These are phyloP conservation scores for Stegostoma tigrinum DNA, from an alignment of 2,113 vertebrate genomes.

Conservation along the genomic window DNA sequence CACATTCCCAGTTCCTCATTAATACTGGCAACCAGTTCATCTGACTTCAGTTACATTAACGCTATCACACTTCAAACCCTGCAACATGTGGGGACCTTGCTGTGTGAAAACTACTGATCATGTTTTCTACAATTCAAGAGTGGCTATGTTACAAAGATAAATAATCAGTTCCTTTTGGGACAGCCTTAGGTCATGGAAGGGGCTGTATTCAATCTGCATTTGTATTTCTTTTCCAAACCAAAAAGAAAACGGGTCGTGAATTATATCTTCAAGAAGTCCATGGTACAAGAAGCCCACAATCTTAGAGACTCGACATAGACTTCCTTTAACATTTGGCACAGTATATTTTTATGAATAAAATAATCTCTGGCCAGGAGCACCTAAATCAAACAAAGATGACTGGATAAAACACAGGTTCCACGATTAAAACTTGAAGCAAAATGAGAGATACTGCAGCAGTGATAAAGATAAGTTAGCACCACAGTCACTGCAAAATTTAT, in stretches of 20 bases:
- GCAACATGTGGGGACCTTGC: not conserved
- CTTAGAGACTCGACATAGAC: not conserved
- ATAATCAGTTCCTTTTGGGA: not conserved
- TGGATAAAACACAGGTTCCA: not conserved
- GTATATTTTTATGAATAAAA: not conserved
- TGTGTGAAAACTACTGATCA: not conserved
- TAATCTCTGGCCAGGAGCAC: not conserved
- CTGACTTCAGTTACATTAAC: too few species aligned
- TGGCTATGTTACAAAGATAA: not conserved
- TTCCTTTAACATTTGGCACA: not conserved
- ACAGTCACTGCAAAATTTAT: not conserved
- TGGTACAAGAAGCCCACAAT: not conserved
- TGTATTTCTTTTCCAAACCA: not conserved
- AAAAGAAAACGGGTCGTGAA: not conserved
- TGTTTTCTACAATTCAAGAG: not conserved
- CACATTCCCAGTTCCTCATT: not conserved
- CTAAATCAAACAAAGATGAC: not conserved
- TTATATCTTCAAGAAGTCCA: not conserved
- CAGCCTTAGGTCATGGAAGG: not conserved
- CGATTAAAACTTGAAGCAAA: not conserved
- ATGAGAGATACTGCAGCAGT: not conserved
- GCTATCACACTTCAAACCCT: not conserved
- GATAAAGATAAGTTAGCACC: not conserved
- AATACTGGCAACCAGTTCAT: not conserved
- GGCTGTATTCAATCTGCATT: not conserved